Base-by-base conservation (phyloP, 2,888 invertebrate species). In the Melikaiella ostensackeni region DNA sequence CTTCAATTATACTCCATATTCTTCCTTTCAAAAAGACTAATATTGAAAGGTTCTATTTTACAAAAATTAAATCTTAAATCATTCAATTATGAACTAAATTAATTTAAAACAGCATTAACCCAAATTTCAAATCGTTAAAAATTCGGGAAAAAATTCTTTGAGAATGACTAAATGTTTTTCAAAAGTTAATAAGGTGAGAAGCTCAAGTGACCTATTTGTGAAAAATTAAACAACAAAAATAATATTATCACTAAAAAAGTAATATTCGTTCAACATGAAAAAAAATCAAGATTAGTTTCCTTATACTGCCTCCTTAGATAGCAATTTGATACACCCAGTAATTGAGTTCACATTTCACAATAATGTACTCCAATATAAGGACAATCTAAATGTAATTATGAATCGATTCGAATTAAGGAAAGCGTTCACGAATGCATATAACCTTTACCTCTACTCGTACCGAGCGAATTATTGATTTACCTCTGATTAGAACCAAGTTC, bases 401-500 rank as follows among this genome's bases (percentile, higher is more conserved):
- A 21, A 55, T 55, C 50, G 50, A 55, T 55, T 55, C 50, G 66
- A 66, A 66, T 66, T 42, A 66, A 66, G 66, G 46, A 66, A 66
- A 42, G 46, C 42, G 66, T n/a, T 66, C 42, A 46, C n/a, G 66
- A 66, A 66, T 66, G 66, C 27, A 46, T 66, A 66, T 66, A 66
- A 46, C 66, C 66, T 66, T 66, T 66, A 66, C 66, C 66, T 66
- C 66, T 42, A 66, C 27, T 30, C 46, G 66, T 27, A 46, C 66
- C 19, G n/a, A 66, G 66, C 46, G 66, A 66, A 66, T 66, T 66
- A 66, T 66, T 66, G 66, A 66, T 66, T 66, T 66, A 66, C 27
- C 66, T 66, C 66, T 46, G 66, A 66, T 66, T 66, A 66, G 66
- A 66, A 66, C 42, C 46, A 66, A 66, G 66, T 66, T 66, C 66